phyloP scores from a whole-genome alignment of 2,113 vertebrate genomes.

The Daboia siamensis region DNA sequence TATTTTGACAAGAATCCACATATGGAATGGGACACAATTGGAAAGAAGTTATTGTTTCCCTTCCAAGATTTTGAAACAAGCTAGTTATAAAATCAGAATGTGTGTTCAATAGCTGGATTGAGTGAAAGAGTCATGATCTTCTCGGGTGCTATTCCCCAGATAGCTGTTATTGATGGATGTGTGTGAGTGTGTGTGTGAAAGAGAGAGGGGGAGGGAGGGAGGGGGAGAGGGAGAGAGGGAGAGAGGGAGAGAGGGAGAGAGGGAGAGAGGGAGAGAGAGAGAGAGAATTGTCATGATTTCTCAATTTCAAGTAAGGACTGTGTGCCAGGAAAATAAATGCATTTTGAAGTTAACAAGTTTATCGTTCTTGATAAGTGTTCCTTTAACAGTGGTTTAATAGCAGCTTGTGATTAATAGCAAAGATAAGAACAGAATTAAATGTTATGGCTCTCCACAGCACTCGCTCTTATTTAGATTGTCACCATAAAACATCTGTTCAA shows the following conservation, averaged over 20 bases:
- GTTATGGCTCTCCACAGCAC: background rate
- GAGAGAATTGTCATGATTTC: background rate
- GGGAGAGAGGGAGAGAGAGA: background rate
- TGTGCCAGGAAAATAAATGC: slow-evolving; percentile 6
- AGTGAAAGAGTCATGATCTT: background rate
- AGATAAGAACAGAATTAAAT: slow-evolving; percentile 16
- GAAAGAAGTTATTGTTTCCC: background rate
- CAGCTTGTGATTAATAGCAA: slow-evolving; percentile 13
- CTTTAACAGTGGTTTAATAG: slow-evolving; percentile 14
- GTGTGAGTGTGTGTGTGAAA: background rate
- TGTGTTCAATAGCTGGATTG: background rate
- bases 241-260: fast-evolving
- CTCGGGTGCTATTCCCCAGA: too few species aligned
- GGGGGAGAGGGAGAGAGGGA: background rate
- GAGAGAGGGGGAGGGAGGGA: background rate
- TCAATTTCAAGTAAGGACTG: background rate
- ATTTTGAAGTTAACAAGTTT: slow-evolving; percentile 11
- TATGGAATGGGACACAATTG: background rate
- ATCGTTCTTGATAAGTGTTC: slow-evolving; percentile 1
- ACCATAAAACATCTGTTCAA: slow-evolving; percentile 11
- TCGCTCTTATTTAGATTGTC: slow-evolving; percentile 15
- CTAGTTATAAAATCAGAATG: background rate
- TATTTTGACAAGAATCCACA: background rate
- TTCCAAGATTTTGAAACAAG: background rate
- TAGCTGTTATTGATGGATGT: background rate